These are phyloP conservation scores for Blomia tropicalis DNA, from an alignment of 2,888 invertebrate species.

Conservation along the genomic window DNA sequence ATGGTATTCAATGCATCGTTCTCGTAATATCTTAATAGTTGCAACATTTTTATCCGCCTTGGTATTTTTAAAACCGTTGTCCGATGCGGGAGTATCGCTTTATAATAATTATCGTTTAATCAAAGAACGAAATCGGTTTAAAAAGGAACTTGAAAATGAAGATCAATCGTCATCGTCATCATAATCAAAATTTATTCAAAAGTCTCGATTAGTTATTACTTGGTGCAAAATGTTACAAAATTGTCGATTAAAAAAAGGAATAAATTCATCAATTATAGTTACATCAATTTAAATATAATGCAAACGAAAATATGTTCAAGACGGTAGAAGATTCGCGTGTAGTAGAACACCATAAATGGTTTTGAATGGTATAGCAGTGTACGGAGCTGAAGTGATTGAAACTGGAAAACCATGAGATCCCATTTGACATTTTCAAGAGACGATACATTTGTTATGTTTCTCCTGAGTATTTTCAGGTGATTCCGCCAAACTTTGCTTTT, in stretches of 20 bases:
- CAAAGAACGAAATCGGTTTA: background rate
- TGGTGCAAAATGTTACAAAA: background rate
- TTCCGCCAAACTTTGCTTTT: conserved; percentile 8
- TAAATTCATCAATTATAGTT: background rate
- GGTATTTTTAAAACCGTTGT: conserved; percentile 3
- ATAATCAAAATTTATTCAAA: background rate
- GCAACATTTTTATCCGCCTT: background rate
- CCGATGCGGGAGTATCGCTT: background rate
- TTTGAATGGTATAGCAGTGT: background rate
- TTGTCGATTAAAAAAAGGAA: background rate
- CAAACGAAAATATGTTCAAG: background rate
- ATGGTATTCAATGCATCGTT: conserved; percentile 13
- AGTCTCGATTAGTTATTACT: background rate
- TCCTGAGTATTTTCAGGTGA: background rate
- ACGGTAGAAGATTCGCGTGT: too few relatives aligned
- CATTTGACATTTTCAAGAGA: background rate
- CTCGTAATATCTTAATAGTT: background rate
- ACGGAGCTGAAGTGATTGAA: background rate
- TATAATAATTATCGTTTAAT: background rate
- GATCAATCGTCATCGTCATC: background rate
- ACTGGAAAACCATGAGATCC: background rate
- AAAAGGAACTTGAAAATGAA: background rate
- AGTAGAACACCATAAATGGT: background rate
- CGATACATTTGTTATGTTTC: conserved; percentile 15
- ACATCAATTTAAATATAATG: background rate